A percentile compares a stretch with the other conserved stretches of the same genome.
Evolutionary conservation across 2,113 vertebrate genomes (phyloP).

Genomic region (Prunella himalayana): DNA sequence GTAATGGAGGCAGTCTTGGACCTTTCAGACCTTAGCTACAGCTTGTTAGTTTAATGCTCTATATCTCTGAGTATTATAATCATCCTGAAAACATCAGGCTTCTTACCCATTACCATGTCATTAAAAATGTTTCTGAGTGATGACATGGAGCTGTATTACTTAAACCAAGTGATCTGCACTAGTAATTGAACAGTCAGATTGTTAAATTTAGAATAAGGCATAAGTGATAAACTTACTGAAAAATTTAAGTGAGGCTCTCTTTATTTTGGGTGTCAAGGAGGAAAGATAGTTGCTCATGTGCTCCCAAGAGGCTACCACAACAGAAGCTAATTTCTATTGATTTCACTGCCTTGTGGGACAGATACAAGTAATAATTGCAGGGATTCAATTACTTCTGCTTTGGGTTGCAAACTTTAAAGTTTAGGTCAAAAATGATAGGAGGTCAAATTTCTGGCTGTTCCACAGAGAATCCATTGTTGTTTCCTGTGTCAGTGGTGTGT

Average conservation of each 20-base stretch:
- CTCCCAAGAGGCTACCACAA: not conserved
- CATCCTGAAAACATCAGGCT: not conserved
- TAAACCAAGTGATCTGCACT: not conserved
- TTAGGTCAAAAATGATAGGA: accelerated
- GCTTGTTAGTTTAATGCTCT: not conserved
- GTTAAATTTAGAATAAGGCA: not conserved
- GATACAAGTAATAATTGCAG: not conserved
- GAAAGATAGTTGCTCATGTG: not conserved
- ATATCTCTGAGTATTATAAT: not conserved
- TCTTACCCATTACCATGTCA: not conserved
- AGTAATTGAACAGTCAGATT: not conserved
- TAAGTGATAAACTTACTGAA: not conserved
- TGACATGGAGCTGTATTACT: not conserved
- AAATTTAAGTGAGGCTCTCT: not conserved
- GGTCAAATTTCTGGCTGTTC: constrained; percentile 42
- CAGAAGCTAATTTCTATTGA: not conserved
- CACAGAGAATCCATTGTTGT: not conserved
- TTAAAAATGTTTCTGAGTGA: not conserved
- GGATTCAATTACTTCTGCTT: not conserved
- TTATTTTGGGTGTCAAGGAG: not conserved
- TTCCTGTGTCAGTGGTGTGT: not conserved
- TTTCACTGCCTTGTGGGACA: not conserved
- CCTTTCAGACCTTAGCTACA: not conserved
- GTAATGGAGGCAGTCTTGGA: not conserved
- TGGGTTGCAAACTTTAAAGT: not conserved